Percentiles rank a stretch among this genome's conserved stretches.
These are phyloP conservation scores for Anseranas semipalmata DNA, from an alignment of 2,113 vertebrate genomes.

Conservation along the genomic window DNA sequence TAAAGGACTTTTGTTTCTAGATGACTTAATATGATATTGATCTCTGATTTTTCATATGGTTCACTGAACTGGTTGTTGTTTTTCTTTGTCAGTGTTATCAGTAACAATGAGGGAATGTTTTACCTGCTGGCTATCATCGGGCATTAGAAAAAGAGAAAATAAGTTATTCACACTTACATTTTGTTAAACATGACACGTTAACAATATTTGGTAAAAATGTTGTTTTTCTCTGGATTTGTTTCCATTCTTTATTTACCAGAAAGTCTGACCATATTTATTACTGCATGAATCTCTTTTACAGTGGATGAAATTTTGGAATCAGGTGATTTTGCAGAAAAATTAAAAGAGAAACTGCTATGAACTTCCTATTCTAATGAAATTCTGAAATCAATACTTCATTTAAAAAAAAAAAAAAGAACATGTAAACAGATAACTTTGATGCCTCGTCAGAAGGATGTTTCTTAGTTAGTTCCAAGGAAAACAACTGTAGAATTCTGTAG, in stretches of 20 bases:
- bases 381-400: background rate
- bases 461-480: background rate
- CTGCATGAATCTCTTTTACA: background rate
- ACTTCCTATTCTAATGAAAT: background rate
- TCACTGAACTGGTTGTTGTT: background rate
- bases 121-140: background rate
- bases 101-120: background rate
- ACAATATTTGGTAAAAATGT: background rate
- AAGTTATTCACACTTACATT: background rate
- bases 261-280: background rate
- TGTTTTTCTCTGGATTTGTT: background rate
- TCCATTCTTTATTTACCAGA: background rate
- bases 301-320: background rate
- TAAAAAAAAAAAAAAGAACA: background rate
- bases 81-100: background rate
- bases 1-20: background rate
- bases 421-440: background rate
- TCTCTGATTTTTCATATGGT: background rate
- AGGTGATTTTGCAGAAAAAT: background rate
- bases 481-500: background rate
- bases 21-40: constrained; percentile 10
- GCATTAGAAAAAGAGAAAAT: background rate
- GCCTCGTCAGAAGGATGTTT: background rate
- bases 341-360: background rate
- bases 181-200: background rate